phyloP scores from a whole-genome alignment of 2,113 vertebrate genomes.

The Mesitornis unicolor region DNA sequence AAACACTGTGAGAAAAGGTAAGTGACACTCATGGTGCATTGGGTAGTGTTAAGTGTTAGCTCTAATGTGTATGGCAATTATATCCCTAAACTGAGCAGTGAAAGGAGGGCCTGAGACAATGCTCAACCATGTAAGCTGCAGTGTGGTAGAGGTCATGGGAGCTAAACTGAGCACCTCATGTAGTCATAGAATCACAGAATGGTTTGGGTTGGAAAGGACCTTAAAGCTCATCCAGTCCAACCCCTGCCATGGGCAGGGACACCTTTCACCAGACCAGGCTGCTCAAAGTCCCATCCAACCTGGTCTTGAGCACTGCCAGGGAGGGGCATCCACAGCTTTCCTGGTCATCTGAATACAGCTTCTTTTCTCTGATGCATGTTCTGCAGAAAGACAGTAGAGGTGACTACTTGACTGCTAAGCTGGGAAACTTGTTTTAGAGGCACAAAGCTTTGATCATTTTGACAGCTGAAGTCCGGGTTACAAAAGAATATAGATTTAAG shows the following conservation, averaged over 20 bases:
- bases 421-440: neutral
- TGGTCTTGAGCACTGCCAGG: too few species aligned
- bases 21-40: neutral
- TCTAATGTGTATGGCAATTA: neutral
- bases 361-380: neutral
- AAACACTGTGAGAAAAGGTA: neutral
- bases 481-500: neutral
- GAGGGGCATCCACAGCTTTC: too few species aligned
- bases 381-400: neutral
- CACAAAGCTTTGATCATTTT: neutral
- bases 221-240: too few species aligned
- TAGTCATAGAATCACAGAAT: too few species aligned
- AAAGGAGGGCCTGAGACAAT: neutral
- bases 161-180: neutral
- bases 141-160: neutral
- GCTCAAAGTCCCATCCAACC: too few species aligned
- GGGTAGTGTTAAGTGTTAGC: neutral
- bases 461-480: neutral
- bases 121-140: neutral
- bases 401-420: neutral
- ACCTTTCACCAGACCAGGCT: too few species aligned
- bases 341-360: neutral
- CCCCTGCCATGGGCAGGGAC: too few species aligned
- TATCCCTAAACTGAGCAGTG: neutral
- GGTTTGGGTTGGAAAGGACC: too few species aligned